Base-by-base conservation (phyloP, 2,888 invertebrate species). In the Graphium colonna region DNA sequence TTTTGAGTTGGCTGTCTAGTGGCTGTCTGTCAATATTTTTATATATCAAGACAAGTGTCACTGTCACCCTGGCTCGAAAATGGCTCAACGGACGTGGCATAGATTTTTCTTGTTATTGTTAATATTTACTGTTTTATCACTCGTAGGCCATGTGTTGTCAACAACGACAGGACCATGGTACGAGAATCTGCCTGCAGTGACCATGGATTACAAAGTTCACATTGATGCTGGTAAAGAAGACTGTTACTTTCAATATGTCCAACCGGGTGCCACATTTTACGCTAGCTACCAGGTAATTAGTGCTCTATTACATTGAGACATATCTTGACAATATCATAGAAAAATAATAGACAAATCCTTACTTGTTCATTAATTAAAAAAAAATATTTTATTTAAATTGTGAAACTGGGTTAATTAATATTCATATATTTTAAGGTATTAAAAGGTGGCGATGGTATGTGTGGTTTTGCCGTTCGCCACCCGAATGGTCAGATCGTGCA, bases 191-290 rank as follows among this genome's bases (percentile, higher is more conserved):
- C 97, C 97, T 9, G 97, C 97, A 8, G 96, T 97, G 28, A 96
- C 97, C 1, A 97, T 97, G 95, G 98, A 98, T 76, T 98, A 98
- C 77, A 97, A 97, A 87, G 95, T 98, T 31, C 96, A 97, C 81
- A 94, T 98, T 59, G 97, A 97, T 70, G 96, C 97, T n/a, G 97
- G 97, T 53, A 90, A 90, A 67, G 97, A 98, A 83, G 98, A 98
- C 74, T 98, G 98, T 84, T 98, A 97, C 83, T 97, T 93, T 80
- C 98, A 98, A 90, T 97, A 95, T 89, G 97, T 97, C 55, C 95
- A 97, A 70, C 93, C 95, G 52, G 96, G 96, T 50, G 97, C 97
- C 16, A 97, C 97, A 56, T 95, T 98, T 76, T 97, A 97, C 84
- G 96, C 97, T 58, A 96, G 97, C 66, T 97, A 97, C 84, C 97